Evolutionary conservation across 2,113 vertebrate species (phyloP).

Genomic region (Pomatorhinus ruficollis): DNA sequence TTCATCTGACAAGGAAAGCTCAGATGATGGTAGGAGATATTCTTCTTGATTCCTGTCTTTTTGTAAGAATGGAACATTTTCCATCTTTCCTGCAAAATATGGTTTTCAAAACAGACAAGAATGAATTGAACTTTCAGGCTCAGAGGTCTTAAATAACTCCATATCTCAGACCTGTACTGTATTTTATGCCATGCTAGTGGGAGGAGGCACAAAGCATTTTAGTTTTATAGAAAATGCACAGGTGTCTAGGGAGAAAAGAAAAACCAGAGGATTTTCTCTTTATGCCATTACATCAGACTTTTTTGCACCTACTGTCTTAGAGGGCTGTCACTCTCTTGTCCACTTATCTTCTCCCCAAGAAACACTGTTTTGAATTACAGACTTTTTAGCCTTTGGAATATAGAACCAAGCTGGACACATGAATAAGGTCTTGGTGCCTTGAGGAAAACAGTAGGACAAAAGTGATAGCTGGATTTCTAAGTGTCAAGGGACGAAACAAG

Average conservation of each 20-base stretch:
- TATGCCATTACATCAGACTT: background rate
- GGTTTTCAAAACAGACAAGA: background rate
- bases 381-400: background rate
- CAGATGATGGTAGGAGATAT: background rate
- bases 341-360: background rate
- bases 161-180: background rate
- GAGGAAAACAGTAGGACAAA: background rate
- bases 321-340: background rate
- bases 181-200: background rate
- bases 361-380: background rate
- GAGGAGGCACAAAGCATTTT: background rate
- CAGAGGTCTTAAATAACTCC: background rate
- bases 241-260: fast-evolving
- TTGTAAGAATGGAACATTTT: background rate
- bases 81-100: background rate
- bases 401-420: background rate
- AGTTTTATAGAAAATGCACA: background rate
- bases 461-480: background rate
- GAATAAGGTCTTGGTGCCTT: background rate
- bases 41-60: background rate
- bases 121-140: background rate
- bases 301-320: background rate
- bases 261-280: background rate
- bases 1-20: background rate
- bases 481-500: background rate